Conservation (phyloP, 1,140 invertebrate genomes). For the Belonocnema kinseyi region DNA sequence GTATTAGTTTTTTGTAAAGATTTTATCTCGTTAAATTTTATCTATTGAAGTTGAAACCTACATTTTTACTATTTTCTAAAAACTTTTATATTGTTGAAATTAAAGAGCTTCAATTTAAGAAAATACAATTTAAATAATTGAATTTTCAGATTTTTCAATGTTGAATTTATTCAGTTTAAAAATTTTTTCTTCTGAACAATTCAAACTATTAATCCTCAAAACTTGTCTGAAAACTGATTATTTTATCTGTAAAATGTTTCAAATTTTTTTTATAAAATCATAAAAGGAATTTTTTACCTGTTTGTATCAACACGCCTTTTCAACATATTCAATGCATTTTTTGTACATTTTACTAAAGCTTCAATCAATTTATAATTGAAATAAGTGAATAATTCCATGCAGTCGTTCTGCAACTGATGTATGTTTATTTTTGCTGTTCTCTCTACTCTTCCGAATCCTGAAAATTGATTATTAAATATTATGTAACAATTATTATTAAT, state of each 20-base stretch:
- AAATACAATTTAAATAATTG: no score
- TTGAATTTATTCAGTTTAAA: no score
- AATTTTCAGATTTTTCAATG: no score
- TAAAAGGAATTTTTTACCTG: not conserved
- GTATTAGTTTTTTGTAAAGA: no score
- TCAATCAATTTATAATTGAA: slow-evolving; percentile 84
- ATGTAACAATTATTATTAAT: slow-evolving; percentile 28
- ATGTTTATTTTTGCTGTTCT: slow-evolving; percentile 78
- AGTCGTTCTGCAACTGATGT: slow-evolving; percentile 80
- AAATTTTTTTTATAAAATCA: not conserved
- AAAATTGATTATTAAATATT: slow-evolving; percentile 14
- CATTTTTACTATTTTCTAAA: no score
- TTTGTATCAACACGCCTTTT: slow-evolving; percentile 75
- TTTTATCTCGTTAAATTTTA: no score
- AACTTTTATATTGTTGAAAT: no score
- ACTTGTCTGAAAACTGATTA: no score
- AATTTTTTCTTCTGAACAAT: no score
- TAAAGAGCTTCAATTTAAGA: no score
- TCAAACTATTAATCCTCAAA: no score
- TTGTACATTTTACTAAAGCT: slow-evolving; percentile 81
- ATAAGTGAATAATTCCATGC: slow-evolving; percentile 84
- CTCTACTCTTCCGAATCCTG: slow-evolving; percentile 79
- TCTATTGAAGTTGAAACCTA: no score
- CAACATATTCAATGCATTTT: slow-evolving; percentile 81
- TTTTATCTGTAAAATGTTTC: not conserved